phyloP scores from a whole-genome alignment of 2,797 vertebrate genomes.

The Chrosomus eos region DNA sequence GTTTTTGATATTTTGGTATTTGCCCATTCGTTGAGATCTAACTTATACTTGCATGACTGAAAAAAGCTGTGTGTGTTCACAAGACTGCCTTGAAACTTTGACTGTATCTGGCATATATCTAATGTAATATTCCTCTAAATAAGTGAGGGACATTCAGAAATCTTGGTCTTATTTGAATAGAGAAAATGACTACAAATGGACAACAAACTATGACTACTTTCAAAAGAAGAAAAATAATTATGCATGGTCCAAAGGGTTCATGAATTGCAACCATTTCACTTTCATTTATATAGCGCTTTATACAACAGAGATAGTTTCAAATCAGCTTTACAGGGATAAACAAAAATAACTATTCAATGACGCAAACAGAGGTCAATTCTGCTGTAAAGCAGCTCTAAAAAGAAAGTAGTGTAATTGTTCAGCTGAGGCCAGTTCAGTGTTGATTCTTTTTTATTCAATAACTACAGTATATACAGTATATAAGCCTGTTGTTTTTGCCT shows the following conservation, averaged over 20 bases:
- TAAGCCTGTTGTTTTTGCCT: too few relatives aligned
- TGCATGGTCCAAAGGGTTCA: not conserved
- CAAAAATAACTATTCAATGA: not conserved
- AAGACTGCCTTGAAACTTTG: not conserved
- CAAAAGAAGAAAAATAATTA: not conserved
- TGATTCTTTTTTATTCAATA: too few relatives aligned
- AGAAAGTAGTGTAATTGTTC: too few relatives aligned
- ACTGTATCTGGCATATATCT: not conserved
- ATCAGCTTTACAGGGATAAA: not conserved
- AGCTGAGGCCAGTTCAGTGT: too few relatives aligned
- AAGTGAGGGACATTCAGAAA: not conserved
- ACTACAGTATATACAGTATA: too few relatives aligned
- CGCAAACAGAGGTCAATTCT: not conserved
- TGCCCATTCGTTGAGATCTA: not conserved
- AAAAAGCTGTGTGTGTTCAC: not conserved
- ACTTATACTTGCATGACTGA: not conserved
- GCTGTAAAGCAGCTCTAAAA: too few relatives aligned
- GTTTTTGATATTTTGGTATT: not conserved
- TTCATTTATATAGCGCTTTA: not conserved
- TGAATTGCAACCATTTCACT: not conserved
- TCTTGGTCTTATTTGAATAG: not conserved
- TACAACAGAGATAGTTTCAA: not conserved
- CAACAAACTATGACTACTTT: not conserved
- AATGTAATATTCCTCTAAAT: not conserved
- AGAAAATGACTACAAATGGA: not conserved